A percentile compares a stretch with the other conserved stretches of the same genome.
These are phyloP conservation scores for Fregetta grallaria DNA, from an alignment of 2,113 vertebrate species.

Conservation along the genomic window DNA sequence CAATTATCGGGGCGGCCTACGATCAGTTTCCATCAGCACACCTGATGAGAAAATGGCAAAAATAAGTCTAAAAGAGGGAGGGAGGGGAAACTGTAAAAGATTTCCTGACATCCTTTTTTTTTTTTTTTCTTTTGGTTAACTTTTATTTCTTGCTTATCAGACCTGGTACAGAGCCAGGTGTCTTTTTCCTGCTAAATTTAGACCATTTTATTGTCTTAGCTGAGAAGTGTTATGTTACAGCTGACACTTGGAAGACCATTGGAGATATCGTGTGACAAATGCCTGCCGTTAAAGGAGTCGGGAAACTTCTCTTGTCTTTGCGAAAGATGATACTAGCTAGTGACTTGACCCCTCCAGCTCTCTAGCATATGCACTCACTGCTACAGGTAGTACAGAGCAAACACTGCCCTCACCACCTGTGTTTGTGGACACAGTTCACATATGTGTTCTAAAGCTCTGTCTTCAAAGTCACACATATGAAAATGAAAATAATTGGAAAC, in stretches of 20 bases:
- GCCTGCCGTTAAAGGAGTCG: neutral
- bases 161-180: constrained; percentile 54
- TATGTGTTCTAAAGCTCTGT: neutral
- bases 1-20: constrained; percentile 66
- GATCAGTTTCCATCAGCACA: constrained; percentile 73
- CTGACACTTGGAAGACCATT: constrained; percentile 41
- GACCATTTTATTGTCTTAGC: constrained; percentile 54
- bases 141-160: constrained; percentile 42
- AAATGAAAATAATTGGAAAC: neutral
- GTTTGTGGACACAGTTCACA: neutral
- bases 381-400: neutral
- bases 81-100: constrained; percentile 66
- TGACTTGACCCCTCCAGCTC: neutral
- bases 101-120: constrained; percentile 57
- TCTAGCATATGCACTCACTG: neutral
- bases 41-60: constrained; percentile 79
- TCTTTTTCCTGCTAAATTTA: constrained; percentile 63
- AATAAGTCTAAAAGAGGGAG: constrained; percentile 44
- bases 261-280: constrained; percentile 11
- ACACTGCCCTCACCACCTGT: neutral
- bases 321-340: neutral
- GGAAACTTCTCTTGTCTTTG: neutral
- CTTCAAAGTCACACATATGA: neutral
- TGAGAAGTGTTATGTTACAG: constrained; percentile 28
- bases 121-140: neutral